These are phyloP conservation scores for Parelbella ahira DNA, from an alignment of 2,888 invertebrate species.

Conservation along the genomic window DNA sequence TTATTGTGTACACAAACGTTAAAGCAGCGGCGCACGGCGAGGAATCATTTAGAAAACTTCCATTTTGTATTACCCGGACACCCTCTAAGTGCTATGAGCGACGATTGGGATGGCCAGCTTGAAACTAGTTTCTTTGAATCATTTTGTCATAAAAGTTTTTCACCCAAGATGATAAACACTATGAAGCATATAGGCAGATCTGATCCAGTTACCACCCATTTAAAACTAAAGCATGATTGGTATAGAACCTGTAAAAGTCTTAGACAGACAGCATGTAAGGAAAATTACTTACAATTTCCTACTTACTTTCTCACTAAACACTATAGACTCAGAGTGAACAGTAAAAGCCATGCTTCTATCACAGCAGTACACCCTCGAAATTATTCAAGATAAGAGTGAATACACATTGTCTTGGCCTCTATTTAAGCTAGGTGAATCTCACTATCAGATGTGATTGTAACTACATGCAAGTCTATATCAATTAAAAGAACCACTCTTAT, in stretches of 20 bases:
- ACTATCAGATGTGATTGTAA: too few relatives aligned
- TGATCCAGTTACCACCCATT: conserved; percentile 55
- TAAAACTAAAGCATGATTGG: conserved; percentile 57
- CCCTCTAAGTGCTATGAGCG: conserved; percentile 49
- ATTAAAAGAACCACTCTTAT: too few relatives aligned
- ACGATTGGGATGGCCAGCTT: conserved; percentile 63
- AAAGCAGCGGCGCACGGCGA: conserved; percentile 37
- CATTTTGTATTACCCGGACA: conserved; percentile 51
- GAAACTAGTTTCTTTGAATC: conserved; percentile 55
- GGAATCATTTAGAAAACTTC: conserved; percentile 27
- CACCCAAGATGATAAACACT: conserved; percentile 54
- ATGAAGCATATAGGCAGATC: conserved; percentile 40
- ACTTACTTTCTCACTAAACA: too few relatives aligned
- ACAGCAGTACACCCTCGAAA: too few relatives aligned
- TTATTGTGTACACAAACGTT: conserved; percentile 44
- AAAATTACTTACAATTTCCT: neutral
- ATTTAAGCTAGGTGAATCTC: too few relatives aligned
- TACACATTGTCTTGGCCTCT: too few relatives aligned
- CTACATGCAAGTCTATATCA: too few relatives aligned
- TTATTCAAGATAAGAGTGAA: too few relatives aligned
- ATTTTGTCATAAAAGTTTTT: conserved; percentile 52
- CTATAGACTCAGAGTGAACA: too few relatives aligned
- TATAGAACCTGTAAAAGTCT: conserved; percentile 29
- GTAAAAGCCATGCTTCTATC: too few relatives aligned
- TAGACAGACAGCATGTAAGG: conserved; percentile 42